These are phyloP conservation scores for Trisateles emortualis DNA, from an alignment of 2,888 invertebrate genomes.

Conservation along the genomic window DNA sequence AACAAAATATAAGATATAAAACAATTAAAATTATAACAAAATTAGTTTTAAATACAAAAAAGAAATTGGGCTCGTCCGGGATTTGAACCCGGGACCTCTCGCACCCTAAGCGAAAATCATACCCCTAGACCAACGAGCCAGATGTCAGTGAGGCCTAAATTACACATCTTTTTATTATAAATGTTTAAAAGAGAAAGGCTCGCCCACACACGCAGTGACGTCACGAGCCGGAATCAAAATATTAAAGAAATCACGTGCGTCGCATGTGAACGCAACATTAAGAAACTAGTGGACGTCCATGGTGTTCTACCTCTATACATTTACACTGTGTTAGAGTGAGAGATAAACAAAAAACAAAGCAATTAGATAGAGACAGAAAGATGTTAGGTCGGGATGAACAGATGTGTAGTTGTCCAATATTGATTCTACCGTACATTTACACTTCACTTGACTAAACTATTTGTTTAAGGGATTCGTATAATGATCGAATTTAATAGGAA, in stretches of 20 bases:
- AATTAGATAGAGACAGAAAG: too few species aligned
- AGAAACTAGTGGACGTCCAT: neutral
- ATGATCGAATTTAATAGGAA: constrained; percentile 8
- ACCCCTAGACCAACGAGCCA: constrained; percentile 88
- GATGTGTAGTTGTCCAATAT: constrained; percentile 6
- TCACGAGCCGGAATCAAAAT: constrained; percentile 2
- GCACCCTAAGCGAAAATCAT: constrained; percentile 87
- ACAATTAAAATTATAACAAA: neutral
- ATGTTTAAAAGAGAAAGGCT: constrained; percentile 40
- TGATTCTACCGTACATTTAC: constrained; percentile 6
- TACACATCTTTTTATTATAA: neutral
- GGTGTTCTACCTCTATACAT: neutral
- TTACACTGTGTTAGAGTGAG: neutral
- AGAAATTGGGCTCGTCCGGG: constrained; percentile 82
- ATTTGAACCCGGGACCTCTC: constrained; percentile 86
- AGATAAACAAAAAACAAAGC: neutral
- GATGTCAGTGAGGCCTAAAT: rapidly evolving
- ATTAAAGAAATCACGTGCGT: constrained; percentile 4
- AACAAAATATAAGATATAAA: too few species aligned
- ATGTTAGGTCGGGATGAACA: neutral
- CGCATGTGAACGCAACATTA: neutral
- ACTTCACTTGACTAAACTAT: constrained; percentile 11
- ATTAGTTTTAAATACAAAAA: constrained; percentile 17
- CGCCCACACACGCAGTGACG: constrained; percentile 6
- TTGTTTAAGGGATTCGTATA: constrained; percentile 8